phyloP scores from a whole-genome alignment of 2,113 vertebrate species.

The Uropsilus gracilis region DNA sequence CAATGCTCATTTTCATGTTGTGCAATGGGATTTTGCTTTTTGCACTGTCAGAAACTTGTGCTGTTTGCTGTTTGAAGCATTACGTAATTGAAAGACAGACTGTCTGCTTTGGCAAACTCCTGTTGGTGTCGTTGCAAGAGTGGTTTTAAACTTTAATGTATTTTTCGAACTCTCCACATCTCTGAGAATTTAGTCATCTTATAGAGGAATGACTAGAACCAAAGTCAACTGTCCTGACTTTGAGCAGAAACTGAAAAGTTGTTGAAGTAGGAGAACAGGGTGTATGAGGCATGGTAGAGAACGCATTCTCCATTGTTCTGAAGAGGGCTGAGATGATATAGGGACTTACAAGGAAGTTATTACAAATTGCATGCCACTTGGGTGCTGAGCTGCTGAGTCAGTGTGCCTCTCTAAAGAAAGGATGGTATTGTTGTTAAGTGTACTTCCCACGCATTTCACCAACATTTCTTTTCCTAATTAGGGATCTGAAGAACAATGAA shows the following conservation, averaged over 20 bases:
- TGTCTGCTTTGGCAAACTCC: slow-evolving; percentile 26
- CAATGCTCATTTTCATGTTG: slow-evolving; percentile 28
- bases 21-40: slow-evolving; percentile 26
- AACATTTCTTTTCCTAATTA: slow-evolving; percentile 66
- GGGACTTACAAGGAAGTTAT: background rate
- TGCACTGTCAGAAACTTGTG: slow-evolving; percentile 43
- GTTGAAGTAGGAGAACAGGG: background rate
- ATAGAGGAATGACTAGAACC: slow-evolving; percentile 25
- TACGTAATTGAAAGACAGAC: slow-evolving; percentile 43
- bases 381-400: background rate
- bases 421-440: background rate
- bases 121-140: slow-evolving; percentile 46
- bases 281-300: background rate
- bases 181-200: slow-evolving; percentile 49
- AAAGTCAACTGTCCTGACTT: slow-evolving; percentile 18
- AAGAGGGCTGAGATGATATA: background rate
- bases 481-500: slow-evolving; percentile 96
- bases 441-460: background rate
- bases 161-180: slow-evolving; percentile 53
- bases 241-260: background rate
- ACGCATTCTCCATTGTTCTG: background rate
- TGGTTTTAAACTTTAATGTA: slow-evolving; percentile 58
- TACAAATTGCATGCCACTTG: background rate
- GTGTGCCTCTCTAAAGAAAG: background rate
- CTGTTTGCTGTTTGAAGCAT: background rate